phyloP scores from a whole-genome alignment of 2,888 invertebrate genomes.

The Phalera bucephala region DNA sequence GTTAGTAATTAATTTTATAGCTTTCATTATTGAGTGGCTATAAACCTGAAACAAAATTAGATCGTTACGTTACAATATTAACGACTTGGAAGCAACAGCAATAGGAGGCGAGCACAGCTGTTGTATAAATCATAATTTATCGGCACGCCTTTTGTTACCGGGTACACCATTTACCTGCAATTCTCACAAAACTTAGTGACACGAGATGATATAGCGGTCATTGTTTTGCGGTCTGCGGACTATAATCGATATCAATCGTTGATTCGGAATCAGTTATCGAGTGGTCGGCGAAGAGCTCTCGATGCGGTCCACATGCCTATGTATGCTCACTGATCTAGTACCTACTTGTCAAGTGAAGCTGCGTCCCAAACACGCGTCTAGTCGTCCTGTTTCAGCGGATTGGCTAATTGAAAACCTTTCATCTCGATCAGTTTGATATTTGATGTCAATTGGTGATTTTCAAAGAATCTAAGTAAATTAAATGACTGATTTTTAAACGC shows the following conservation, averaged over 20 bases:
- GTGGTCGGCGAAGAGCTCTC: conserved; percentile 51
- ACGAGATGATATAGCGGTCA: conserved; percentile 40
- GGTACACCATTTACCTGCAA: not conserved
- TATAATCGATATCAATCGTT: conserved; percentile 59
- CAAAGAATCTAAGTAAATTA: too few species aligned
- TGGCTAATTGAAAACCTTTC: conserved; percentile 59
- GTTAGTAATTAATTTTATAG: not conserved
- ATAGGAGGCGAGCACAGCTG: not conserved
- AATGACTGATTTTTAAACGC: too few species aligned
- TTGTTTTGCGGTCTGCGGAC: conserved; percentile 47
- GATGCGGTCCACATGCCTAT: conserved; percentile 47
- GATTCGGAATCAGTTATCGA: conserved; percentile 63
- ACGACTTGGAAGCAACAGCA: not conserved
- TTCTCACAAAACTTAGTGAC: conserved; percentile 18
- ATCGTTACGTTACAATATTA: not conserved
- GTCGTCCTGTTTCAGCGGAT: conserved; percentile 43
- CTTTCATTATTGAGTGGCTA: not conserved
- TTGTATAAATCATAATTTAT: not conserved
- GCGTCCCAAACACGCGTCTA: conserved; percentile 52
- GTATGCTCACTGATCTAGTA: conserved; percentile 51
- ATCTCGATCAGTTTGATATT: conserved; percentile 33
- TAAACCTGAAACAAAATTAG: not conserved
- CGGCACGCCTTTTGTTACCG: not conserved
- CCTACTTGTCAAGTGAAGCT: conserved; percentile 45
- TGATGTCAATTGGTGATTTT: too few species aligned